A percentile compares a stretch with the other conserved stretches of the same genome.
These are phyloP conservation scores for Pipistrellus pipistrellus DNA, from an alignment of 2,797 vertebrate species.

Conservation along the genomic window DNA sequence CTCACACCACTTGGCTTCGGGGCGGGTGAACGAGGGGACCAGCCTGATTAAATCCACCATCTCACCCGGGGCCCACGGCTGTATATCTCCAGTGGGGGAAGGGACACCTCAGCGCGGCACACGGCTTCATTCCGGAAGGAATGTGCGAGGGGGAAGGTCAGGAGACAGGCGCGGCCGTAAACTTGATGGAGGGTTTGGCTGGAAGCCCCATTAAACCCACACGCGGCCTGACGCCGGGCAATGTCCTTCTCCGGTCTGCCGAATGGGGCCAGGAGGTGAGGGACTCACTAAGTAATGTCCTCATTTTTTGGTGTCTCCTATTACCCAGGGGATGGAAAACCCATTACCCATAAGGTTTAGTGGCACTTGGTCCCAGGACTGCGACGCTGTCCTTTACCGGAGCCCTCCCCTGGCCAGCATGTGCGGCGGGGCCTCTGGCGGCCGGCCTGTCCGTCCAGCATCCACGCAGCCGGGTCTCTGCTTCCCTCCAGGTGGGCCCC, in stretches of 20 bases:
- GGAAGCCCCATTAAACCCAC: constrained; percentile 84
- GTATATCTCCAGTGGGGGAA: constrained; percentile 77
- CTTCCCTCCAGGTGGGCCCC: too few species aligned
- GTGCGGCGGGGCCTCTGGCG: background rate
- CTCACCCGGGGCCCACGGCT: constrained; percentile 17
- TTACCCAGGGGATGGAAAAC: constrained; percentile 79
- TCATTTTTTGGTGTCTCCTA: constrained; percentile 81
- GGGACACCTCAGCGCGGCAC: constrained; percentile 77
- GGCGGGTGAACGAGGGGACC: constrained; percentile 15
- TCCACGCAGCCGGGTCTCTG: background rate
- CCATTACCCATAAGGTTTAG: constrained; percentile 82
- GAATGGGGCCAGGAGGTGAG: constrained; percentile 83
- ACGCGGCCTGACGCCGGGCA: constrained; percentile 66
- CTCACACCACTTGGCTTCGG: constrained; percentile 22
- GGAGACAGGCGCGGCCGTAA: constrained; percentile 81
- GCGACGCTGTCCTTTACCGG: constrained; percentile 58
- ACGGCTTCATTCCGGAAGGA: constrained; percentile 82
- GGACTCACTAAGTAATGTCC: constrained; percentile 82
- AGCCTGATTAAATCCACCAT: constrained; percentile 74
- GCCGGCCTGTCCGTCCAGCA: background rate
- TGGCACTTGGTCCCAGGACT: constrained; percentile 60
- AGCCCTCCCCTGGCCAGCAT: constrained; percentile 30
- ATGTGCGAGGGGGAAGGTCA: constrained; percentile 82
- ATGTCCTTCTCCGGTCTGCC: constrained; percentile 79
- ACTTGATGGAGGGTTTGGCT: constrained; percentile 85